These are phyloP conservation scores for Mythimna loreyi DNA, from an alignment of 2,888 invertebrate genomes.

Conservation along the genomic window DNA sequence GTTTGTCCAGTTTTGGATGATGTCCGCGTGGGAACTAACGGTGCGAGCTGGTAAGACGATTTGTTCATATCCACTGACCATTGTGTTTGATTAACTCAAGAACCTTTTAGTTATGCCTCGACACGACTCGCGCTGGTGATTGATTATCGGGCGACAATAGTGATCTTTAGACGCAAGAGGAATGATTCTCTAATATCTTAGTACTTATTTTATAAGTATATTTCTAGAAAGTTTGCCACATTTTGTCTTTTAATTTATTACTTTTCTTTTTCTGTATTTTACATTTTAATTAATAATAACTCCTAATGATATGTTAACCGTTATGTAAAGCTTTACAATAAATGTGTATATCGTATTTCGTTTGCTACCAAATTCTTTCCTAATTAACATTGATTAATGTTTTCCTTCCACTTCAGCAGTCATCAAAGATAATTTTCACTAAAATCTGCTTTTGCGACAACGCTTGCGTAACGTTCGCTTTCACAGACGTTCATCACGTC, in stretches of 20 bases:
- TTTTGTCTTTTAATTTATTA: too few relatives aligned
- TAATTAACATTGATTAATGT: background rate
- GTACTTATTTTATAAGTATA: background rate
- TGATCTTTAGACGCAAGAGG: background rate
- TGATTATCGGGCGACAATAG: background rate
- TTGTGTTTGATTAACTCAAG: conserved; percentile 52
- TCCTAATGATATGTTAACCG: background rate
- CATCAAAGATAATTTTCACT: conserved; percentile 14
- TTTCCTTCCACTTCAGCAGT: conserved; percentile 3
- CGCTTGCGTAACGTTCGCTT: conserved; percentile 78
- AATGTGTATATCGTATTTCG: background rate
- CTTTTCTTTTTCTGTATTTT: background rate
- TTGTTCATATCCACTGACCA: conserved; percentile 59
- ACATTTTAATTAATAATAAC: background rate
- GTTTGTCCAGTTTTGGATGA: conserved; percentile 87
- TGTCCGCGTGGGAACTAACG: conserved; percentile 87
- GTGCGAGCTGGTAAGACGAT: conserved; percentile 65
- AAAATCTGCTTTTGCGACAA: conserved; percentile 56
- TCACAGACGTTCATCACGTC: conserved; percentile 67
- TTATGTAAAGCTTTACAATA: background rate
- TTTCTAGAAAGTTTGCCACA: background rate
- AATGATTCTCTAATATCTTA: background rate
- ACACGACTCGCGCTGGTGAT: conserved; percentile 1
- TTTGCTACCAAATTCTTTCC: background rate
- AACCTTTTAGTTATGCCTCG: conserved; percentile 31